Base-by-base conservation (phyloP, 1,140 invertebrate genomes). In the Ceratitis capitata region DNA sequence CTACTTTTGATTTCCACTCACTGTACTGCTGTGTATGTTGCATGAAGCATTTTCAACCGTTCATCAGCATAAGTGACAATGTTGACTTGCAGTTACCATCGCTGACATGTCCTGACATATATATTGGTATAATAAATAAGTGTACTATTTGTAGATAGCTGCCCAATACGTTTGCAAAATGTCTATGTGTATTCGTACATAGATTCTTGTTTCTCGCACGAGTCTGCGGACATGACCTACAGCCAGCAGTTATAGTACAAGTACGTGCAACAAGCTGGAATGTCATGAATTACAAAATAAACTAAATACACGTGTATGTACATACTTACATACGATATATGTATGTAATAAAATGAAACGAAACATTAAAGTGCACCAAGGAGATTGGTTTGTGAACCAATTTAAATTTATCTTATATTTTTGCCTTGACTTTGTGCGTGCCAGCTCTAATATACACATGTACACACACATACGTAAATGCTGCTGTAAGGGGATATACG, bases 201-300 rank as follows among this genome's bases (percentile, higher is more conserved):
- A 69, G 61, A 69, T 69, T 19, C 32, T 19, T 69, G 61, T 19
- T 16, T 6, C 32, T 69, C 16, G 23, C n/a, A 56, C 19, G 6
- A 56, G 61, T 69, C 14, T 69, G 61, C 61, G 32, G 32, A 69
- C 32, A 69, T 69, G 61, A 69, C 61, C 61, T 69, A 26, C 29
- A 69, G 14, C 61, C 16, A 29, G 16, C 29, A 35, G 61, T 35
- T 32, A 29, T 35, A 19, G 58, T 32, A 29, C 58, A 49, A 49
- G 51, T 53, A 53, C 51, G 32, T 69, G 61, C 61, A 69, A 69
- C 61, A 69, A 39, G 61, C 61, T 69, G 32, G 32, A 35, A 69
- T 69, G 61, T 35, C 32, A 32, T 39, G 32, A 39, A 39, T 69
- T 35, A 69, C 61, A 69, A 69, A 58, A 69, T 69, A 69, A 14